Evolutionary conservation across 2,797 vertebrate genomes (phyloP), one percentile per base, ranked within the genome.

Genomic region (Danionella dracula): DNA sequence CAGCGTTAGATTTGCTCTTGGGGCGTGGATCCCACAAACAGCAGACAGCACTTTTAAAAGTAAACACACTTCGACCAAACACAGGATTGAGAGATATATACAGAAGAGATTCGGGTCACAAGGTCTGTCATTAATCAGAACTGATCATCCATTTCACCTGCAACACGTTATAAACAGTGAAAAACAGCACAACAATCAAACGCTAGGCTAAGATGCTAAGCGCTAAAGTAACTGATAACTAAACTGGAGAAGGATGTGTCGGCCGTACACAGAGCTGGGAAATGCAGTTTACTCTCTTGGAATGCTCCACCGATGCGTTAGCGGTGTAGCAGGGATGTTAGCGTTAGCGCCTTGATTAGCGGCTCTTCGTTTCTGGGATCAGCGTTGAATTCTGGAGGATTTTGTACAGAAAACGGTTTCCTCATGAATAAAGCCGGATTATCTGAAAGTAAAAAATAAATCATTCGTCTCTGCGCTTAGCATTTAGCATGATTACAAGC

Each of bases 81-180:
- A 3, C 2, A 17, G 20, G 4, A 38, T 64, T 37, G 29, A 34
- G 44, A 2, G 8, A 27, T 68, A 58, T 71, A 58, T 54, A 71
- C 65, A 74, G 23, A 66, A 45, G 16, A 1, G n/a, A 21, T 37
- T 5, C 32, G 12, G 31, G 46, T 48, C 16, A 55, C 40, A 41
- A 59, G 53, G 58, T 46, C 53, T 51, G 8, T 58, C 55, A 66
- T 70, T 32, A 59, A 68, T 51, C 54, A 1, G 53, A 17, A 40
- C 27, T 32, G 32, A 53, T 44, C 8, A 53, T 64, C 58, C 45
- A 70, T 50, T 51, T 59, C 32, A 23, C 64, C 35, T 32, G 63
- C 19, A 23, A 66, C 44, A 40, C 63, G 1, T 11, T 71, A 15
- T 17, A 5, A 44, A 61, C 40, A 55, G 27, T 21, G 58, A 41